Conservation (phyloP, 2,113 vertebrate genomes). For the Calidris pygmaea region DNA sequence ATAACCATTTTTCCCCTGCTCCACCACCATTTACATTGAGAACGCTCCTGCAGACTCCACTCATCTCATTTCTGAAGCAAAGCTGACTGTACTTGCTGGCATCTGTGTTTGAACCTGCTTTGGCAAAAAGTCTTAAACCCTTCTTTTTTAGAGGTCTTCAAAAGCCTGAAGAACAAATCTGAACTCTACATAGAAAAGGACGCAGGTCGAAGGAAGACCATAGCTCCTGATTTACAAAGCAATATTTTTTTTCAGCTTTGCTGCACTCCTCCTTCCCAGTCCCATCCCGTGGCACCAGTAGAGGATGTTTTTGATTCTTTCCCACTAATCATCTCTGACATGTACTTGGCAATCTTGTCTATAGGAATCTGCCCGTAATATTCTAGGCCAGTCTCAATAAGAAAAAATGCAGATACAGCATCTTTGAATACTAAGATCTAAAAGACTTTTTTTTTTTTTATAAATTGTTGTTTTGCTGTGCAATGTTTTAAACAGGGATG, state of each 20-base stretch:
- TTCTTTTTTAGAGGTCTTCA: neutral
- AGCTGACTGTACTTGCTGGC: neutral
- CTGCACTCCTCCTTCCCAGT: neutral
- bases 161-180: neutral
- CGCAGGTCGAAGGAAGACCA: neutral
- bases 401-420: neutral
- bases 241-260: neutral
- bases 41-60: neutral
- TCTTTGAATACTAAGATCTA: neutral
- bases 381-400: neutral
- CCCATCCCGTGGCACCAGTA: neutral
- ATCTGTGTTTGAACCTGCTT: neutral
- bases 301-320: conserved; percentile 1
- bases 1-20: neutral
- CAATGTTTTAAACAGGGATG: neutral
- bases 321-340: neutral
- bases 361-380: neutral
- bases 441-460: fast-evolving
- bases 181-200: neutral
- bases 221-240: neutral
- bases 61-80: neutral
- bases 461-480: neutral
- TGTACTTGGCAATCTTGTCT: neutral
- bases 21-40: neutral
- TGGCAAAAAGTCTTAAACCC: neutral